Percentiles rank a stretch among this genome's conserved stretches.
phyloP scores from a whole-genome alignment of 2,797 vertebrate genomes.

The Oreochromis mossambicus region DNA sequence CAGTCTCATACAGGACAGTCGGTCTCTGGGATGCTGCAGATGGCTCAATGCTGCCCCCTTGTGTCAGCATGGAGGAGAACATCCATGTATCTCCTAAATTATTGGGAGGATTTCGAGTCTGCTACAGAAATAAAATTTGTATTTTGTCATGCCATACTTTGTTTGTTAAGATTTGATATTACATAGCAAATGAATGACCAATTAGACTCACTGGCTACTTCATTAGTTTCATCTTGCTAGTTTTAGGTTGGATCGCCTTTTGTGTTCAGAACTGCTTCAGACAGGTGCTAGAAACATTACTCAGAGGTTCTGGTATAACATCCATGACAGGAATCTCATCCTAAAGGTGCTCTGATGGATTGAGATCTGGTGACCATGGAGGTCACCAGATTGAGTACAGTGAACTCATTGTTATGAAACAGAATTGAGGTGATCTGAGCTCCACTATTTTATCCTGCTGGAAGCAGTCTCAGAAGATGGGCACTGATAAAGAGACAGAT shows the following conservation, averaged over 20 bases:
- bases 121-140: neutral
- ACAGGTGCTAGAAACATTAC: neutral
- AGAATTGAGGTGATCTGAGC: neutral
- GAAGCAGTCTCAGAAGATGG: neutral
- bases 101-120: fast-evolving
- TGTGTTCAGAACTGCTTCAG: too few relatives aligned
- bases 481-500: neutral
- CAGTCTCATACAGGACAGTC: neutral
- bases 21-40: neutral
- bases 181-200: neutral
- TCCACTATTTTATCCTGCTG: neutral
- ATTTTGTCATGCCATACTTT: fast-evolving
- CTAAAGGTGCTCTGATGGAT: neutral
- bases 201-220: neutral
- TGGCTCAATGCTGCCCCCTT: neutral
- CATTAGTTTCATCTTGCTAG: neutral
- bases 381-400: neutral
- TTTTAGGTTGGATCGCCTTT: neutral
- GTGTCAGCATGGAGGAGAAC: neutral
- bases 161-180: neutral
- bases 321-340: neutral
- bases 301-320: neutral
- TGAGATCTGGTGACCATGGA: neutral
- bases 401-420: neutral
- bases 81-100: neutral